Evolutionary conservation across 2,888 invertebrate species (phyloP), one percentile per base, ranked within the genome.

Genomic region (Heliconius ethilla): DNA sequence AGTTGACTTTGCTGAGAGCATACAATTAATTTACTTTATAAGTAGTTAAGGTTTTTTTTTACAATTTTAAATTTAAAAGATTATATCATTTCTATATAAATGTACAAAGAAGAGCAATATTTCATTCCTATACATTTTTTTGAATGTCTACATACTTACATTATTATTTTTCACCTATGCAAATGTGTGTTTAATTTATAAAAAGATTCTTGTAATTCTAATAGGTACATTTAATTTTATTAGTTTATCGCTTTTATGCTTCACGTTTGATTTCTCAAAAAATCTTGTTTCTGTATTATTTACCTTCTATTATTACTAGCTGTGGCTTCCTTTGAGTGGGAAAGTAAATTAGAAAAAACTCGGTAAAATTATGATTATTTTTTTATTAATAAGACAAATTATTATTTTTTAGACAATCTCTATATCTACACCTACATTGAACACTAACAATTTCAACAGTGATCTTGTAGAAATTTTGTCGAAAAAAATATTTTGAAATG

Each of bases 1-100:
- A 76, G 75, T 76, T 73, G 67, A 63, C 37, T 76, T 77, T 45
- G 76, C 75, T 55, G 72, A 76, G 75, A 78, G 70, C 66, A 70
- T 37, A 62, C 62, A 76, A 75, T 65, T 74, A 72, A 67, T 73
- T 73, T 37, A 74, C 40, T 74, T 72, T 72, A n/a, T 15, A 33
- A 72, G n/a, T 15, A 15, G 55, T 72, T 15, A n/a, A 55, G 18
- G n/a, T 59, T 5, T 63, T 25, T 70, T 51, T 73, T 69, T 77
- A n/a, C n/a, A 70, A 40, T 45, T 62, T 51, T 65, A 51, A 51
- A 55, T 33, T 37, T 22, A 7, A 59, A n/a, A 59, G 9, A 15
- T n/a, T 1, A 72, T 13, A 15, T 59, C 3, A 37, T 33, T 72
- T 72, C n/a, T n/a, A n/a, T 72, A 59, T 9, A 7, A 15, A 15